Conservation (phyloP, 2,888 invertebrate genomes). For the Schrankia costaestrigalis region DNA sequence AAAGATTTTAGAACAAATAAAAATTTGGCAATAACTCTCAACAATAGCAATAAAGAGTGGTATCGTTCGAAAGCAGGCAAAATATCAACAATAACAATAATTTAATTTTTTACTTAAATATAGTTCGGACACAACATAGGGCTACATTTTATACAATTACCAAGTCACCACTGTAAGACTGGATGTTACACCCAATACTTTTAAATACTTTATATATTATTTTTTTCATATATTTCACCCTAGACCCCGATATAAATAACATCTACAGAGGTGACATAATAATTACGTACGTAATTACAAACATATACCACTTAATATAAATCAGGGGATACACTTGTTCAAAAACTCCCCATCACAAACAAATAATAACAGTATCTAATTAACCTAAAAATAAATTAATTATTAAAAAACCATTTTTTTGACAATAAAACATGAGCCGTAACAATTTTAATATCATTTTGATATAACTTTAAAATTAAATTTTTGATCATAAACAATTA, state of each 20-base stretch:
- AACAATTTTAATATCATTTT: conserved; percentile 76
- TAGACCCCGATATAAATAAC: conserved; percentile 9
- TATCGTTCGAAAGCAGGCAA: conserved; percentile 63
- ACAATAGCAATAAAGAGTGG: conserved; percentile 68
- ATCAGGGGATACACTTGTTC: conserved; percentile 39
- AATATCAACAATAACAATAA: conserved; percentile 68
- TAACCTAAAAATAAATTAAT: conserved; percentile 73
- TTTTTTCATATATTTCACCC: no score
- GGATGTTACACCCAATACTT: conserved; percentile 4
- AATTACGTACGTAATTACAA: conserved; percentile 39
- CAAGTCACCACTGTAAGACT: conserved; percentile 29
- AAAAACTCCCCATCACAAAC: conserved; percentile 57
- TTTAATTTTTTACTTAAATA: conserved; percentile 52
- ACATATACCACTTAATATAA: conserved; percentile 45
- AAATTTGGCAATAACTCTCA: conserved; percentile 76
- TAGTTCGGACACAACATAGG: conserved; percentile 50
- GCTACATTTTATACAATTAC: conserved; percentile 31
- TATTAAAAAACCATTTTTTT: conserved; percentile 49
- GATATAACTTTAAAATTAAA: conserved; percentile 62
- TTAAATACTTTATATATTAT: not conserved
- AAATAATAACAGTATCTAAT: conserved; percentile 60
- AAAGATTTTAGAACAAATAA: conserved; percentile 72
- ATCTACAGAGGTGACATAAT: conserved; percentile 35
- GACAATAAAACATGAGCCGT: conserved; percentile 62
- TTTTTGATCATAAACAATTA: conserved; percentile 48